Evolutionary conservation across 2,113 vertebrate species (phyloP).

Genomic region (Vidua chalybeata): DNA sequence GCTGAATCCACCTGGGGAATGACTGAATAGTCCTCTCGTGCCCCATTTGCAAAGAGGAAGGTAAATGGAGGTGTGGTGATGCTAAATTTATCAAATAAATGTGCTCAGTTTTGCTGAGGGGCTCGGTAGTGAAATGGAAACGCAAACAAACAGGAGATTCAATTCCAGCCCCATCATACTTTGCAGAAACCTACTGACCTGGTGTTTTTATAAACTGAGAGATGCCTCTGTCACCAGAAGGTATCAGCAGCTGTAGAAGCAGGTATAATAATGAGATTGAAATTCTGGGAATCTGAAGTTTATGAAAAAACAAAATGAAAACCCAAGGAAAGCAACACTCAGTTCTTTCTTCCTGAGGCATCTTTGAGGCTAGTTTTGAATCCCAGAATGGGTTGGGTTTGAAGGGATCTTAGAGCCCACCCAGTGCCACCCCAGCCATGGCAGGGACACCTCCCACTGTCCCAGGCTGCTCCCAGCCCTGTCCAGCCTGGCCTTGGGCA

Average conservation of each 20-base stretch:
- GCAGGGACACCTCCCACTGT: background rate
- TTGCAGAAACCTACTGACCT: background rate
- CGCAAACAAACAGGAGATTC: background rate
- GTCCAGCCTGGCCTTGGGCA: background rate
- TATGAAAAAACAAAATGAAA: background rate
- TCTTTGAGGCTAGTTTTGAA: background rate
- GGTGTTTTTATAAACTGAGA: background rate
- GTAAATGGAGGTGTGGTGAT: background rate
- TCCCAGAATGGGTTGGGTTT: background rate
- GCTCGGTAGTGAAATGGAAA: background rate
- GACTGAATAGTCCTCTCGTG: accelerated
- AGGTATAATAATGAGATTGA: background rate
- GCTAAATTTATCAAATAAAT: background rate
- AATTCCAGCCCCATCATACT: background rate
- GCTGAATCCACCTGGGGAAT: background rate
- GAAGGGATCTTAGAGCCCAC: accelerated
- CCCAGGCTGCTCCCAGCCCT: background rate
- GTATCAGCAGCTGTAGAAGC: background rate
- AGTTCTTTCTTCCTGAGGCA: background rate
- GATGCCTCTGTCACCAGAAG: background rate
- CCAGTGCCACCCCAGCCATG: background rate
- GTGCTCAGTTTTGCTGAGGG: background rate
- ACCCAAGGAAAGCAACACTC: background rate
- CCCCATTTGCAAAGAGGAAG: background rate
- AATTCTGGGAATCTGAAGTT: background rate